These are phyloP conservation scores for Drosophila funebris DNA, from an alignment of 1,140 invertebrate species.

Conservation along the genomic window DNA sequence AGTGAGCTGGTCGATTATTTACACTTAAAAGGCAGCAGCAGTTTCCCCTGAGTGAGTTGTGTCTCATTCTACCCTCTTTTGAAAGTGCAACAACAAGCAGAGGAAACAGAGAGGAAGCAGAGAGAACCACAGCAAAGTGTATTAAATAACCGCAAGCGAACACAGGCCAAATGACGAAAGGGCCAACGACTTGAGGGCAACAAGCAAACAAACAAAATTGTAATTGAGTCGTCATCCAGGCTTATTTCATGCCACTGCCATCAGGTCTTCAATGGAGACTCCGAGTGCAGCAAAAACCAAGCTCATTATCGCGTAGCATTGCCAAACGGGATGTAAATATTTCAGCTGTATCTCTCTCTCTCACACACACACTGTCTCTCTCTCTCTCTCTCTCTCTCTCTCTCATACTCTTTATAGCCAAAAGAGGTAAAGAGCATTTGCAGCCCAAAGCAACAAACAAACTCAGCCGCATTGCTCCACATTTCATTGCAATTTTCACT, in stretches of 20 bases:
- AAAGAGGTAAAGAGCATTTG: conserved; percentile 6
- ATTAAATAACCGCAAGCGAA: conserved; percentile 79
- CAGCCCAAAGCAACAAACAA: background rate
- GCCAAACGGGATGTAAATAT: conserved; percentile 60
- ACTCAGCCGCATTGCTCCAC: conserved; percentile 16
- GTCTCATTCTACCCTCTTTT: conserved; percentile 44
- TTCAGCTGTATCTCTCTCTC: conserved; percentile 2
- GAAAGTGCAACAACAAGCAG: conserved; percentile 40
- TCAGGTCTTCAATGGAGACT: background rate
- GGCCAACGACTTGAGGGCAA: conserved; percentile 45
- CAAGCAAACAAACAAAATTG: conserved; percentile 51
- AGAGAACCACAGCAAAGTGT: conserved; percentile 56
- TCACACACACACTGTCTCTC: too few species aligned
- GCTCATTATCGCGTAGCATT: conserved; percentile 51
- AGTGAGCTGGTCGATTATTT: conserved; percentile 67
- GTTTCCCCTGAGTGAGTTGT: conserved; percentile 44
- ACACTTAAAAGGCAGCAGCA: conserved; percentile 45
- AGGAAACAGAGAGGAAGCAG: background rate
- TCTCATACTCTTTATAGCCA: background rate
- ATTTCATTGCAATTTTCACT: conserved; percentile 17
- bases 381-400: background rate
- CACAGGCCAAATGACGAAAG: conserved; percentile 33
- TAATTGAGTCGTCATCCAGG: conserved; percentile 64
- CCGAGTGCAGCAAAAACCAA: conserved; percentile 12
- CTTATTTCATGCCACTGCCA: background rate